phyloP scores from a whole-genome alignment of 2,888 invertebrate genomes.

The Arctia plantaginis region DNA sequence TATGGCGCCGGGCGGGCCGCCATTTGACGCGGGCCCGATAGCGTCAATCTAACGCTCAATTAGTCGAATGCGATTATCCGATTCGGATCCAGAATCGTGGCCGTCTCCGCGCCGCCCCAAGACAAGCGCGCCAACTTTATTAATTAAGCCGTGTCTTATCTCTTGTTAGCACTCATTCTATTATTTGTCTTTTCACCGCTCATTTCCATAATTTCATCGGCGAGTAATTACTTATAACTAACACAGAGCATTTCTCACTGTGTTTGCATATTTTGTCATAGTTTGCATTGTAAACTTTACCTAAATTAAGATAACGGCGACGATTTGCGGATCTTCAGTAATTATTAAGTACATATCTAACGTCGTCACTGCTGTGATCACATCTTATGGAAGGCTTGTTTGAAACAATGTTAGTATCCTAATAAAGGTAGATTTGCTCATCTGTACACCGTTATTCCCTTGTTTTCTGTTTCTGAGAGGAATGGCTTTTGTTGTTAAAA shows the following conservation, averaged over 20 bases:
- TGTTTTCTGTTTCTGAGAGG: constrained; percentile 71
- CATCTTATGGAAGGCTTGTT: constrained; percentile 28
- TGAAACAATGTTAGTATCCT: constrained; percentile 40
- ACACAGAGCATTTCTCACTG: constrained; percentile 77
- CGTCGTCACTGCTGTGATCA: constrained; percentile 22
- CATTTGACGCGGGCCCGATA: constrained; percentile 74
- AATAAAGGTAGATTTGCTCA: constrained; percentile 41
- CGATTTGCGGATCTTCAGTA: constrained; percentile 43
- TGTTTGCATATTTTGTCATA: constrained; percentile 82
- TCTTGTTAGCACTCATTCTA: constrained; percentile 87
- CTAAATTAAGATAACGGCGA: constrained; percentile 61
- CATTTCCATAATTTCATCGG: constrained; percentile 86
- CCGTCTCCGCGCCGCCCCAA: constrained; percentile 74
- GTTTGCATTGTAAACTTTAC: constrained; percentile 74
- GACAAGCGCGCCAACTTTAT: constrained; percentile 85
- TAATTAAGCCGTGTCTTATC: constrained; percentile 87
- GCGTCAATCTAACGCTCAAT: constrained; percentile 86
- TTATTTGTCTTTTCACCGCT: constrained; percentile 87
- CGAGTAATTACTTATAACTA: constrained; percentile 84
- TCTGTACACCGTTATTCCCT: constrained; percentile 59
- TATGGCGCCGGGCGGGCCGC: constrained; percentile 48
- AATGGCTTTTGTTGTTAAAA: constrained; percentile 78
- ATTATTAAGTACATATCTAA: constrained; percentile 36
- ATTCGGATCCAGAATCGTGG: constrained; percentile 80
- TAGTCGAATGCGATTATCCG: constrained; percentile 85